Percentiles rank a stretch among this genome's conserved stretches.
Evolutionary conservation across 1,140 invertebrate species (phyloP).

Genomic region (Argopecten irradians): DNA sequence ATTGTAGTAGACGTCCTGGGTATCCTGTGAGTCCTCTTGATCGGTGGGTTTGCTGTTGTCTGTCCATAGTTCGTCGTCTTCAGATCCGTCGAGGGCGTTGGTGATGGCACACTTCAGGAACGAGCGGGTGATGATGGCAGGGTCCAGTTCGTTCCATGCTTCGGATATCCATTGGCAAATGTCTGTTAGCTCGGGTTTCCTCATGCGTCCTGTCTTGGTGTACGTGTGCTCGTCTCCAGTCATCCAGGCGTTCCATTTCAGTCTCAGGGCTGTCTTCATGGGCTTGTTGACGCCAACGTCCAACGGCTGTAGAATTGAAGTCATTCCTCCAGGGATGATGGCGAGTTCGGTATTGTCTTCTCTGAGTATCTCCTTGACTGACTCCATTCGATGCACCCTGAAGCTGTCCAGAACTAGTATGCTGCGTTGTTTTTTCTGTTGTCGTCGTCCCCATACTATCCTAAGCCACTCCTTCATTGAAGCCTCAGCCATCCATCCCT

Average conservation of each 20-base stretch:
- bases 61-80: conserved; percentile 40
- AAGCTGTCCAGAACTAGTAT: background rate
- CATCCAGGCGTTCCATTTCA: conserved; percentile 62
- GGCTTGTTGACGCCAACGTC: conserved; percentile 56
- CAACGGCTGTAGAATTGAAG: conserved; percentile 44
- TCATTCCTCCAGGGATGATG: conserved; percentile 50
- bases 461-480: background rate
- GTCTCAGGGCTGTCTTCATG: conserved; percentile 50
- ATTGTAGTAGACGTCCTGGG: background rate
- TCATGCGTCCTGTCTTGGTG: conserved; percentile 26
- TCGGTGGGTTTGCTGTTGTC: background rate
- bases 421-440: background rate
- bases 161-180: conserved; percentile 34
- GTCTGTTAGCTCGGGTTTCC: conserved; percentile 25
- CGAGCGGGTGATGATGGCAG: background rate
- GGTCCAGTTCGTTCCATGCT: conserved; percentile 29
- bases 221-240: background rate
- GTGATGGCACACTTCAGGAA: conserved; percentile 50
- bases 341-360: conserved; percentile 31
- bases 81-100: conserved; percentile 39
- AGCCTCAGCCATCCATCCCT: conserved; percentile 61
- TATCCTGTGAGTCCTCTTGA: background rate
- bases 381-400: background rate
- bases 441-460: background rate
- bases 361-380: conserved; percentile 8